A percentile compares a stretch with the other conserved stretches of the same genome.
These are phyloP conservation scores for Porites cylindrica DNA, from an alignment of 92 coral and sea anemone genomes.

Conservation along the genomic window DNA sequence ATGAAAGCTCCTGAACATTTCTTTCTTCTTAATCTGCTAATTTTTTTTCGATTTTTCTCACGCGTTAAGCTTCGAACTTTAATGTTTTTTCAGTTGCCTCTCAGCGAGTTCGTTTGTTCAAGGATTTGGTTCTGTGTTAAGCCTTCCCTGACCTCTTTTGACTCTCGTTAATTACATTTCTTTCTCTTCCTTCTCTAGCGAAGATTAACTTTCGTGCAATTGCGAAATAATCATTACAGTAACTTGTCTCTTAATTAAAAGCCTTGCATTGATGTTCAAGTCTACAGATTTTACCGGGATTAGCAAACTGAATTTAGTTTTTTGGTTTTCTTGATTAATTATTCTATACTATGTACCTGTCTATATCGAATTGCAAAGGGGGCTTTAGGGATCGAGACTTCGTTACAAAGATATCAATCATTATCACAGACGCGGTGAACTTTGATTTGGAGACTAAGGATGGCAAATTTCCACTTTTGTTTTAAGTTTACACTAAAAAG, in stretches of 20 bases:
- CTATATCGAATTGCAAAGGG: background rate
- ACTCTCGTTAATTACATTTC: background rate
- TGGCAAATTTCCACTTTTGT: slow-evolving; percentile 60
- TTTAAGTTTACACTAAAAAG: slow-evolving; percentile 5
- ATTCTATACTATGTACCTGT: background rate
- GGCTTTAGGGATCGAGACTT: slow-evolving; percentile 22
- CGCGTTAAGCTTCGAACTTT: background rate
- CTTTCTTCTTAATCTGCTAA: background rate
- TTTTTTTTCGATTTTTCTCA: background rate
- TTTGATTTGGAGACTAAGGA: slow-evolving; percentile 25
- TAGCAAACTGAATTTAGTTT: slow-evolving; percentile 2
- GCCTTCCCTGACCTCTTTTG: background rate
- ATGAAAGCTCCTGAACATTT: slow-evolving; percentile 5
- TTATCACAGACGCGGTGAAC: background rate
- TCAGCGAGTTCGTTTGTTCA: background rate
- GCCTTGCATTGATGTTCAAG: background rate
- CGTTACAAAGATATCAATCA: slow-evolving; percentile 40
- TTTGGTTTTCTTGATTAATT: background rate
- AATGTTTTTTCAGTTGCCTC: background rate
- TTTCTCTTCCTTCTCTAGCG: background rate
- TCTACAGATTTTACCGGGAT: background rate
- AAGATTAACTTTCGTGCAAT: background rate
- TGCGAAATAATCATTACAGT: slow-evolving; percentile 2
- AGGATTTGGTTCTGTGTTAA: background rate
- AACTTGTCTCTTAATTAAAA: background rate